Evolutionary conservation across 2,888 invertebrate genomes (phyloP).

Genomic region (Pheosia gnoma): DNA sequence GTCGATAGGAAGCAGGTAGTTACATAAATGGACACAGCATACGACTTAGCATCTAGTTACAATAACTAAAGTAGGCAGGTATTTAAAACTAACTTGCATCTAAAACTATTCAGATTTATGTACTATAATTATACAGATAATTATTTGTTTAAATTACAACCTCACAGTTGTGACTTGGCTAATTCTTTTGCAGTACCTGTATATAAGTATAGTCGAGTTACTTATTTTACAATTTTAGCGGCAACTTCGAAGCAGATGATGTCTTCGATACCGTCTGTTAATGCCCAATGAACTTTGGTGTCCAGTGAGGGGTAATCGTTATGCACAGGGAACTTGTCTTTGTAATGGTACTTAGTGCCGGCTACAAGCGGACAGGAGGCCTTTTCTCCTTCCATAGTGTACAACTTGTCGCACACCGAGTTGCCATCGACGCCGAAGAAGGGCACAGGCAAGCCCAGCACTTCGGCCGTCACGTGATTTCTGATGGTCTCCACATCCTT

Average conservation of each 20-base stretch:
- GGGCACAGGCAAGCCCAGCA: conserved; percentile 85
- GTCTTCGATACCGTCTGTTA: conserved; percentile 70
- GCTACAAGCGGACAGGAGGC: conserved; percentile 88
- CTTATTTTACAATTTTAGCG: conserved; percentile 79
- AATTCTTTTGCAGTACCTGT: too few species aligned
- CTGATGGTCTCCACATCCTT: conserved; percentile 79
- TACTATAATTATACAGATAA: too few species aligned
- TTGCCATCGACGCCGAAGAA: conserved; percentile 90
- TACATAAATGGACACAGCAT: too few species aligned
- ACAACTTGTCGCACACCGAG: conserved; percentile 87
- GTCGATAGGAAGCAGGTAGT: too few species aligned
- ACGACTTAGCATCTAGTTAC: too few species aligned
- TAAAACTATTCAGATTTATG: too few species aligned
- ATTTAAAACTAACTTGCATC: too few species aligned
- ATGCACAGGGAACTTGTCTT: conserved; percentile 84
- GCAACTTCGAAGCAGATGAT: conserved; percentile 88
- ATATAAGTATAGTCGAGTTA: conserved; percentile 9
- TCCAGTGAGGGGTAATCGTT: conserved; percentile 77
- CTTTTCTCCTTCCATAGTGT: conserved; percentile 80
- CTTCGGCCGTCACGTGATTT: conserved; percentile 85
- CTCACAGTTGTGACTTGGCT: too few species aligned
- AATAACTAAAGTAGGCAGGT: too few species aligned
- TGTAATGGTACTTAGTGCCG: conserved; percentile 88
- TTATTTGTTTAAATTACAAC: too few species aligned
- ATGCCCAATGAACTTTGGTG: conserved; percentile 86